These are phyloP conservation scores for Hippocampus kuda DNA, from an alignment of 2,797 vertebrate species.

Conservation along the genomic window DNA sequence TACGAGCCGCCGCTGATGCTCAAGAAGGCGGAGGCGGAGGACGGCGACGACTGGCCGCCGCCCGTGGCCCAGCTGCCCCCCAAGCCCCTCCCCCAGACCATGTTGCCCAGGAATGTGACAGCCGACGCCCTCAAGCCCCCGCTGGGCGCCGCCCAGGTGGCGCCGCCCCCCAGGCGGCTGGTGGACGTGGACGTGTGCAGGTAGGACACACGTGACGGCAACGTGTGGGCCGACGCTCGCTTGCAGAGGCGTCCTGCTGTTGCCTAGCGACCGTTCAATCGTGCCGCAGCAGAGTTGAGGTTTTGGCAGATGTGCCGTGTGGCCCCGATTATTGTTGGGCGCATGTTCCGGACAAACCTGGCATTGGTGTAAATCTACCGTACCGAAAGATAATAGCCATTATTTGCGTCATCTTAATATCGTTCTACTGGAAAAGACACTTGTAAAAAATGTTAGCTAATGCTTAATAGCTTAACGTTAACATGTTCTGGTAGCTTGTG, in stretches of 20 bases:
- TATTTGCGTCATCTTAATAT: no score
- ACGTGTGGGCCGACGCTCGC: conserved; percentile 9
- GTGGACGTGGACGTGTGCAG: conserved; percentile 76
- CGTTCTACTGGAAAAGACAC: no score
- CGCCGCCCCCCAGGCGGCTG: conserved; percentile 61
- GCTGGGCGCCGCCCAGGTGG: conserved; percentile 62
- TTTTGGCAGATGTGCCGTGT: background rate
- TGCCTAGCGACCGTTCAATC: conserved; percentile 33
- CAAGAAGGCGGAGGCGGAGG: conserved; percentile 55
- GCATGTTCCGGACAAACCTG: no score
- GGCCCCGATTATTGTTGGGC: no score
- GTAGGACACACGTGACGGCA: conserved; percentile 21
- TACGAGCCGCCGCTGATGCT: conserved; percentile 38
- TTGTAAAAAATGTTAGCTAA: no score
- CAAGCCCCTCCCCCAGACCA: conserved; percentile 73
- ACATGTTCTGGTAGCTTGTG: no score
- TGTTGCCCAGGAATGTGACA: conserved; percentile 67
- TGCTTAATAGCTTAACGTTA: no score
- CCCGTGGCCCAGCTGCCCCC: conserved; percentile 55
- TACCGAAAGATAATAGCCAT: no score
- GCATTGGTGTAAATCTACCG: no score
- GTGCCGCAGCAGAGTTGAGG: background rate
- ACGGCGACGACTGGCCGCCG: conserved; percentile 21
- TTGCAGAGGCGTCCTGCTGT: conserved; percentile 53
- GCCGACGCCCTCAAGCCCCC: conserved; percentile 65